Percentiles rank a stretch among this genome's conserved stretches.
Evolutionary conservation across 1,140 invertebrate genomes (phyloP).

Genomic region (Pseudobourletiella spinata): DNA sequence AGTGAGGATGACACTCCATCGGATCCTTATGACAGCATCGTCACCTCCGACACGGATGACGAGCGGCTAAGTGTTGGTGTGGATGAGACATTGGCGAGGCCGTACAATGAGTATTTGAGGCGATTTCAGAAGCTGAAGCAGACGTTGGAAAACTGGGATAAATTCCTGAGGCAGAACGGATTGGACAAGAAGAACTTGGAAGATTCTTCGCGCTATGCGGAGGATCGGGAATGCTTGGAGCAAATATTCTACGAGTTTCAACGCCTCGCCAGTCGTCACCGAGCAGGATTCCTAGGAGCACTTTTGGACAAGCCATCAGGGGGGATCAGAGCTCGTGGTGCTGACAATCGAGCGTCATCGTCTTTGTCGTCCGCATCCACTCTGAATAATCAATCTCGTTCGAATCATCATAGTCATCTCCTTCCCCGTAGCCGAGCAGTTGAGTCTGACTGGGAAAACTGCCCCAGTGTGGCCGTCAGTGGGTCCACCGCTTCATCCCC

Average conservation of each 20-base stretch:
- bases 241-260: background rate
- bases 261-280: slow-evolving; percentile 5
- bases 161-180: slow-evolving; percentile 3
- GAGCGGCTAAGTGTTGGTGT: background rate
- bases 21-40: background rate
- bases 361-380: no score
- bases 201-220: background rate
- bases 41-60: background rate
- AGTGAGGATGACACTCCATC: background rate
- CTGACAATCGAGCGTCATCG: no score
- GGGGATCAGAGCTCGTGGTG: no score
- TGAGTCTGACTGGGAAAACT: no score
- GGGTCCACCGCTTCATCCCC: no score
- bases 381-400: no score
- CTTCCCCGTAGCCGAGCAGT: no score
- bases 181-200: background rate
- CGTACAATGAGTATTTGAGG: slow-evolving; percentile 1
- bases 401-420: no score
- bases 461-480: no score
- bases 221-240: background rate
- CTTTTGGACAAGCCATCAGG: no score
- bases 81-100: background rate
- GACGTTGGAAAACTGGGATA: slow-evolving; percentile 16
- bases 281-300: background rate
- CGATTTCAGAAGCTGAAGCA: slow-evolving; percentile 7